phyloP scores from a whole-genome alignment of 2,113 vertebrate species.

The Eurystomus gularis region DNA sequence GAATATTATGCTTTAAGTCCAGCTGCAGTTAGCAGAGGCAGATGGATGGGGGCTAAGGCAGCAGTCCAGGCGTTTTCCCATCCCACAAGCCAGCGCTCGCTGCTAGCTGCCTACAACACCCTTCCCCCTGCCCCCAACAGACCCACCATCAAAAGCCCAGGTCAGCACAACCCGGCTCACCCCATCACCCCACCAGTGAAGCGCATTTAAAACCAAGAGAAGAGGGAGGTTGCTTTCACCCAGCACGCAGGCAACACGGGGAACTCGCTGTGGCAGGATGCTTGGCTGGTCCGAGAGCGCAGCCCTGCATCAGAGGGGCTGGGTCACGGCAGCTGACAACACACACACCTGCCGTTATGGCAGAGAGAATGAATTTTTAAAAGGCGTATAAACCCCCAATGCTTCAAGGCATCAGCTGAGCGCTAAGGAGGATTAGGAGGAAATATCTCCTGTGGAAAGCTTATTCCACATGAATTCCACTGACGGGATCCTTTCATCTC shows the following conservation, averaged over 20 bases:
- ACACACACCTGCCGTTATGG: background rate
- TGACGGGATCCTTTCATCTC: conserved; percentile 66
- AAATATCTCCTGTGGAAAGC: conserved; percentile 61
- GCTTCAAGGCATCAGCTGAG: conserved; percentile 60
- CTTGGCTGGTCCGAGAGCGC: accelerated
- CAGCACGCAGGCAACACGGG: accelerated
- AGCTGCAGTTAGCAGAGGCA: conserved; percentile 45
- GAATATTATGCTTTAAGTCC: background rate
- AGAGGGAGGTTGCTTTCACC: background rate
- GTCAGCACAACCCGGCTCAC: accelerated
- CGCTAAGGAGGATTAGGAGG: conserved; percentile 59
- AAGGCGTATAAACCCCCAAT: conserved; percentile 38
- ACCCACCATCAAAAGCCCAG: accelerated
- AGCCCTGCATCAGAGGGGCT: background rate
- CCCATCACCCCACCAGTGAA: background rate
- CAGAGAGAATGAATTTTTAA: conserved; percentile 46
- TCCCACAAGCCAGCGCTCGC: background rate
- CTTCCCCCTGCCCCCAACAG: accelerated
- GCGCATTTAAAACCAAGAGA: accelerated
- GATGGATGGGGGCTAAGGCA: conserved; percentile 27
- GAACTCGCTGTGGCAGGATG: background rate
- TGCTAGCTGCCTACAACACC: background rate
- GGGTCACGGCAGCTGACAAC: background rate
- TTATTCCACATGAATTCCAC: conserved; percentile 69
- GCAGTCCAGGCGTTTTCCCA: background rate